Evolutionary conservation across 2,888 invertebrate species (phyloP), one percentile per base, ranked within the genome.

Genomic region (Polymixis flavicincta): DNA sequence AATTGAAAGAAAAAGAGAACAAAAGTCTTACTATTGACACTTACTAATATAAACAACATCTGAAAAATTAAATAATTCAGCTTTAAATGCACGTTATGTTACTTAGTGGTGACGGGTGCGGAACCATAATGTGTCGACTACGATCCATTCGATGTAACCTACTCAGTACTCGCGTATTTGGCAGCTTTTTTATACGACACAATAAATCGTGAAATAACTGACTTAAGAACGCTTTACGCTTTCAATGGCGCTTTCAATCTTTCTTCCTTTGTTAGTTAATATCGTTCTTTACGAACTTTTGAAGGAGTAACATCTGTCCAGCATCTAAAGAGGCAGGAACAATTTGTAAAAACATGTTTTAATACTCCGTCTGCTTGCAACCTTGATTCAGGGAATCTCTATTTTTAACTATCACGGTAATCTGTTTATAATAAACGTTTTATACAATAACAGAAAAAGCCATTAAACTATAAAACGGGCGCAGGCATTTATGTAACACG

Each of bases 401-500:
- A 76, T 71, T 82, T 85, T 71, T 76, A 82, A 65, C 32, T 45
- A 69, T n/a, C 50, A 82, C n/a, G 52, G 57, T 76, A 54, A 76
- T 57, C 55, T 82, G 85, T 71, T 71, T 82, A 82, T 45, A 85
- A 73, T 71, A 85, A 77, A 77, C 42, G 57, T 68, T 71, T 70
- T 52, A 71, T 45, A 71, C 83, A 73, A 77, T 85, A 82, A 68
- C 83, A 74, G 55, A 84, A 65, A 67, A 81, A 65, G 57, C 73
- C 55, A 78, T 85, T 71, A 87, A 82, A 70, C 78, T 70, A 67
- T 75, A 73, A 70, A 85, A 67, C 70, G 63, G 60, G 67, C 45
- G 52, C 76, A 67, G 66, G 55, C 66, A 64, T 82, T 85, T 82
- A 73, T 72, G 60, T 60, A 76, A 77, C 66, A 55, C 63, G 66